Percentiles rank a stretch among this genome's conserved stretches.
These are phyloP conservation scores for Hydrolagus colliei DNA, from an alignment of 2,797 vertebrate genomes.

Conservation along the genomic window DNA sequence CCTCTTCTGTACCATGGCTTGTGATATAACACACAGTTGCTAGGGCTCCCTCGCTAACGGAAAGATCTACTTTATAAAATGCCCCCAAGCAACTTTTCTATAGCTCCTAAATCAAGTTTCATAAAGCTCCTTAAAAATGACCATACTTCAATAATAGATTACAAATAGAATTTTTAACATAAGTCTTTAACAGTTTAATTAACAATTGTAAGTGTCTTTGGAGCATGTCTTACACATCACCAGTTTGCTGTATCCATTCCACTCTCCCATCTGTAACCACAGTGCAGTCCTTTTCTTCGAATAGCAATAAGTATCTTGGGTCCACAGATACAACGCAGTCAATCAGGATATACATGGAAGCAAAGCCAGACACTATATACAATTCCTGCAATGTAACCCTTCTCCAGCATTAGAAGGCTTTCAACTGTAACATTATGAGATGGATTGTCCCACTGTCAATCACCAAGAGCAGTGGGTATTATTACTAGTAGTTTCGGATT, in stretches of 20 bases:
- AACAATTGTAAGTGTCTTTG: constrained; percentile 9
- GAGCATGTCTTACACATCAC: constrained; percentile 20
- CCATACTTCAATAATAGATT: constrained; percentile 28
- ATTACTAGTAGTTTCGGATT: no score
- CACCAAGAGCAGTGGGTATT: no score
- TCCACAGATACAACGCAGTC: neutral
- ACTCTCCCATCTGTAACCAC: constrained; percentile 18
- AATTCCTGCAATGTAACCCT: neutral
- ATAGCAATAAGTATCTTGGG: neutral
- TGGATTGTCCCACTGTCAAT: no score
- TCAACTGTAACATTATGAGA: neutral
- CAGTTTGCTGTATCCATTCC: constrained; percentile 20
- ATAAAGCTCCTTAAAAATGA: constrained; percentile 20
- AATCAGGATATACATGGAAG: neutral
- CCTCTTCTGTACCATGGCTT: neutral
- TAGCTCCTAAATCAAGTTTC: constrained; percentile 22
- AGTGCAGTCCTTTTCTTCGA: neutral
- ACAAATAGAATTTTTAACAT: constrained; percentile 25
- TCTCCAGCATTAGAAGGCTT: neutral
- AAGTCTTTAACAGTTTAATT: constrained; percentile 24
- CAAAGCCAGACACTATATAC: neutral
- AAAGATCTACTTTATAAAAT: neutral
- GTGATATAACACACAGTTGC: neutral
- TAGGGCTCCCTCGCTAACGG: neutral
- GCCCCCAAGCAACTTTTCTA: neutral